Evolutionary conservation across 2,888 invertebrate species (phyloP).

Genomic region (Hydropsyche betteni): DNA sequence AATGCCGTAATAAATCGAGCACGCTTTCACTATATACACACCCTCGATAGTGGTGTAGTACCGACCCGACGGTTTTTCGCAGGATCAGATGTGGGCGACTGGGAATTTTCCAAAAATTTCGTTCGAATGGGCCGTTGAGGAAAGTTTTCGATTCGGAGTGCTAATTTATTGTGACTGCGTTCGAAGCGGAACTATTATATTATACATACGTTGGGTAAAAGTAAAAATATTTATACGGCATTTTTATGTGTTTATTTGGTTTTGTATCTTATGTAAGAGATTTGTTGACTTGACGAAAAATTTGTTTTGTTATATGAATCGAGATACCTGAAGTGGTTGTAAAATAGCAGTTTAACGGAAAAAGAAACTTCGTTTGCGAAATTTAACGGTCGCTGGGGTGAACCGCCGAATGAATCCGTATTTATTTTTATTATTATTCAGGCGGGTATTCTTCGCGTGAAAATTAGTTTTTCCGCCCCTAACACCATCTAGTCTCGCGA

Average conservation of each 20-base stretch:
- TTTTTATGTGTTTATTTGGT: background rate
- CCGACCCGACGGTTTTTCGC: too few relatives aligned
- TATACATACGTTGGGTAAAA: background rate
- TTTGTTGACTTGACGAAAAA: background rate
- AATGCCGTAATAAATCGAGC: constrained; percentile 45
- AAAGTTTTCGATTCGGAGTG: too few relatives aligned
- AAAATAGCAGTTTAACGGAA: constrained; percentile 15
- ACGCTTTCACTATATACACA: constrained; percentile 18
- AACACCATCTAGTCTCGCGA: too few relatives aligned
- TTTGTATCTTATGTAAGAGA: too few relatives aligned
- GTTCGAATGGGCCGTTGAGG: too few relatives aligned
- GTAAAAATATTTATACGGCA: background rate
- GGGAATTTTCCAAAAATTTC: too few relatives aligned
- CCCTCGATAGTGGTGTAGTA: background rate
- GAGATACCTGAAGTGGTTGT: constrained; percentile 3
- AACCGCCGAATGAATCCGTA: constrained; percentile 40
- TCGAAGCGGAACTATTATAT: too few relatives aligned
- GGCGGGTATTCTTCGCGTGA: constrained; percentile 38
- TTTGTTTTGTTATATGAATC: background rate
- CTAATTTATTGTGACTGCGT: too few relatives aligned
- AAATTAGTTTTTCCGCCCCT: constrained; percentile 33
- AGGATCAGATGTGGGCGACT: too few relatives aligned
- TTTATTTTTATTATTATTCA: constrained; percentile 40
- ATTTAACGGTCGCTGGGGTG: background rate
- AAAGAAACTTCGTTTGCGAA: constrained; percentile 18